Conservation (phyloP, 2,797 vertebrate species). For the Craterocephalus amniculus region DNA sequence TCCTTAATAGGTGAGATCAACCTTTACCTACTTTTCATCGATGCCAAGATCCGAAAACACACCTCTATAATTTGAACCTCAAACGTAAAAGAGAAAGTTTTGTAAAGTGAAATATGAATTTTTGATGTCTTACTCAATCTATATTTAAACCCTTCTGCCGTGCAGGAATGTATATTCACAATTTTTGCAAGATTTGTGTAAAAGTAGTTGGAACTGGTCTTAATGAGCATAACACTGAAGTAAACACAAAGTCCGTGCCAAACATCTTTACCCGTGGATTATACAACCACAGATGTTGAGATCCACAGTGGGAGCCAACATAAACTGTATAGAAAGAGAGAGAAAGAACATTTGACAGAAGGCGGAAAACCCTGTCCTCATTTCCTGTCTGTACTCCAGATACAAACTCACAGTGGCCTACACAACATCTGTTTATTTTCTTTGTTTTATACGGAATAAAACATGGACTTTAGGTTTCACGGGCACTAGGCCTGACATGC, state of each 20-base stretch:
- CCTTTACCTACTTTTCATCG: neutral
- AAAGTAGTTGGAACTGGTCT: slow-evolving; percentile 18
- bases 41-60: neutral
- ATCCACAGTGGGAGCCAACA: slow-evolving; percentile 38
- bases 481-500: slow-evolving; percentile 11
- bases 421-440: slow-evolving; percentile 50
- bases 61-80: neutral
- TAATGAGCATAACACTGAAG: slow-evolving; percentile 36
- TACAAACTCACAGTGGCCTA: slow-evolving; percentile 32
- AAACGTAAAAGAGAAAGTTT: neutral
- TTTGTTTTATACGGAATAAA: slow-evolving; percentile 20
- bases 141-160: slow-evolving; percentile 12
- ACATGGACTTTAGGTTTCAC: slow-evolving; percentile 7
- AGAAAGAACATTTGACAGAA: slow-evolving; percentile 36
- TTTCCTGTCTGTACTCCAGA: slow-evolving; percentile 40
- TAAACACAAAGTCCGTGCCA: slow-evolving; percentile 34
- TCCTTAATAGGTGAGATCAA: neutral
- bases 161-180: slow-evolving; percentile 18
- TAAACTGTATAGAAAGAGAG: slow-evolving; percentile 51
- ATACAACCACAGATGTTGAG: slow-evolving; percentile 55
- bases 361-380: slow-evolving; percentile 30
- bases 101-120: neutral
- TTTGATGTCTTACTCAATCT: slow-evolving; percentile 4
- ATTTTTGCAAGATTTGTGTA: slow-evolving; percentile 4
- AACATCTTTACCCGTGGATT: slow-evolving; percentile 35